Evolutionary conservation across 2,888 invertebrate genomes (phyloP), one percentile per base, ranked within the genome.

Genomic region (Lagria hirta): DNA sequence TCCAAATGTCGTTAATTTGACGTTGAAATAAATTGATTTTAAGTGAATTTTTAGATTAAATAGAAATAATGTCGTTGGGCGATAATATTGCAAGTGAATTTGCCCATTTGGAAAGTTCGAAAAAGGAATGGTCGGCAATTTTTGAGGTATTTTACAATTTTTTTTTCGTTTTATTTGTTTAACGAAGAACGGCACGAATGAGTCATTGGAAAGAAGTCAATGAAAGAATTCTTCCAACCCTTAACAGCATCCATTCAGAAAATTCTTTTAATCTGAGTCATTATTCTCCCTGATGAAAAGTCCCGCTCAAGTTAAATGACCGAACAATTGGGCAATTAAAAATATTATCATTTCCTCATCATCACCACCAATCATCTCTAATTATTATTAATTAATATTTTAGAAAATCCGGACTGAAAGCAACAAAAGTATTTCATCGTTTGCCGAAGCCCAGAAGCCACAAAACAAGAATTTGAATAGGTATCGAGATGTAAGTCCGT

Each of bases 401-500:
- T 73, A 92, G 91, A 81, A 80, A 72, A 85, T 92, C 57, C 80
- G 85, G 7, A 30, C 37, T 3, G 44, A 44, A 13, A 83, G 85
- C 66, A 78, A 79, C 44, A 75, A 76, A 48, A 82, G 79, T 63
- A 74, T 76, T 32, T 82, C 79, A 62, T 79, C 81, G 44, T 80
- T 75, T 58, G 70, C 76, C 43, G 89, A 88, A 69, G 88, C 91
- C 4, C 82, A 81, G 63, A 86, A 85, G 63, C 79, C 83, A 3
- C 80, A 84, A 62, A 92, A 92, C 69, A 85, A 86, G 68, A 78
- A 78, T 45, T 73, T 94, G 54, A 96, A 97, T 73, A 81, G 97
- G 60, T 97, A 97, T 71, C 77, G 93, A 62, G 96, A 97, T 79
- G 96, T 97, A 4, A 91, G 87, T 70, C 96, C 97, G 1, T 97